Conservation (phyloP, 2,888 invertebrate genomes). For the Oeneis ivallda region DNA sequence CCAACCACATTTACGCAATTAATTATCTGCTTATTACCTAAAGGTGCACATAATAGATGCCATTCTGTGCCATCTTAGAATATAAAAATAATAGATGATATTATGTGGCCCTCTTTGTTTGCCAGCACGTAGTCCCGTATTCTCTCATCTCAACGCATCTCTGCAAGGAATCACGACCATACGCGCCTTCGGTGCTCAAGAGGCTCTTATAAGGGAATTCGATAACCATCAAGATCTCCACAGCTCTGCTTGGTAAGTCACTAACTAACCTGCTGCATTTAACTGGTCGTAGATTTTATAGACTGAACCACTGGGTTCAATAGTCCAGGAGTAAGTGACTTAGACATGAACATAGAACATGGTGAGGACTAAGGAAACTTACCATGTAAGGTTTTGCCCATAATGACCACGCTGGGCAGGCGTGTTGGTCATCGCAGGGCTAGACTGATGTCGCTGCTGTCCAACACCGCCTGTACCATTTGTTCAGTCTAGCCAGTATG, state of each 20-base stretch:
- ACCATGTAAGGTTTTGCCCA: too few relatives aligned
- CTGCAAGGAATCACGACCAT: conserved; percentile 95
- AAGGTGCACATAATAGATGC: not conserved
- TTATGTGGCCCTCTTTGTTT: not conserved
- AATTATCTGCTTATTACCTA: not conserved
- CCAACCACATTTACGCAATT: too few relatives aligned
- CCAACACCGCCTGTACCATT: too few relatives aligned
- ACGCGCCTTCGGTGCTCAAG: conserved; percentile 92
- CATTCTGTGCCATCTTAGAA: conserved; percentile 13
- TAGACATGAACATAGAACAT: too few relatives aligned
- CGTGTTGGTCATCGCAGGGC: too few relatives aligned
- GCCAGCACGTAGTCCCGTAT: conserved; percentile 96
- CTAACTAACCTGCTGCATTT: not conserved
- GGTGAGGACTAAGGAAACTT: too few relatives aligned
- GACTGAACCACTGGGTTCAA: too few relatives aligned
- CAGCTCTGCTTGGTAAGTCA: conserved; percentile 89
- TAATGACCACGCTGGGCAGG: too few relatives aligned
- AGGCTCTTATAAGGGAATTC: conserved; percentile 89
- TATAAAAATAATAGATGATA: not conserved
- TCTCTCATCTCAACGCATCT: conserved; percentile 94
- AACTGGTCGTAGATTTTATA: too few relatives aligned
- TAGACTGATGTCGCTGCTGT: too few relatives aligned
- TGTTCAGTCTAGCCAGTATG: too few relatives aligned
- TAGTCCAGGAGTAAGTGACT: too few relatives aligned
- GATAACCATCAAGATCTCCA: conserved; percentile 92